A percentile compares a stretch with the other conserved stretches of the same genome.
Conservation (phyloP, 2,113 vertebrate species). For the Mugil cephalus region DNA sequence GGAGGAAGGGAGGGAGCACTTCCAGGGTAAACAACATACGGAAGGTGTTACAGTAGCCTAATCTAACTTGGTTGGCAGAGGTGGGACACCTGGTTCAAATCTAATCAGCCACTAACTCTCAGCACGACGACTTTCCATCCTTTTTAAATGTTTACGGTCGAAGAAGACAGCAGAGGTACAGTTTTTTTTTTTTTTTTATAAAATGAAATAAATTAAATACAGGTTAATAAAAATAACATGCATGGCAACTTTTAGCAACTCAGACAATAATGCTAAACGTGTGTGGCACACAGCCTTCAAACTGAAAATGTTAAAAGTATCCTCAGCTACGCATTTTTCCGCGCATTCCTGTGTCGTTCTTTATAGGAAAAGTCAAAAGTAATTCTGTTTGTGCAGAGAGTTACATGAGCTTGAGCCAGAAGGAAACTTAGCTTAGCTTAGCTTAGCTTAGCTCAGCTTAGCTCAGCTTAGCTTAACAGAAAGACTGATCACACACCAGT, state of each 20-base stretch:
- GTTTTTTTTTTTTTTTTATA: neutral
- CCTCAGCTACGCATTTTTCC: too few relatives aligned
- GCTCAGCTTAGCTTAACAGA: too few relatives aligned
- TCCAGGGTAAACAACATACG: slow-evolving; percentile 80
- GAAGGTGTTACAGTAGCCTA: slow-evolving; percentile 83
- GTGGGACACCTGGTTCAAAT: slow-evolving; percentile 79
- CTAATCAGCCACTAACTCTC: slow-evolving; percentile 56
- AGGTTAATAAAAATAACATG: too few relatives aligned
- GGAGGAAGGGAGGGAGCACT: slow-evolving; percentile 34
- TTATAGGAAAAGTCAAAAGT: neutral
- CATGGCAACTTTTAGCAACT: too few relatives aligned
- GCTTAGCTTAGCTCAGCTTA: too few relatives aligned
- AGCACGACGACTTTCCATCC: slow-evolving; percentile 61
- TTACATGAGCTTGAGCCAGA: too few relatives aligned
- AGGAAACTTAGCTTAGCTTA: too few relatives aligned
- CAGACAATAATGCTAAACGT: too few relatives aligned
- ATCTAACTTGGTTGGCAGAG: slow-evolving; percentile 70
- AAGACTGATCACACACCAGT: too few relatives aligned
- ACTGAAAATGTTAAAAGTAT: too few relatives aligned
- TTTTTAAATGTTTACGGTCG: slow-evolving; percentile 71
- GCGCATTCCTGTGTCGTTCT: neutral
- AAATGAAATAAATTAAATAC: too few relatives aligned
- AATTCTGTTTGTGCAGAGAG: neutral
- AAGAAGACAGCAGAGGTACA: slow-evolving; percentile 14
- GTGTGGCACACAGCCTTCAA: too few relatives aligned